These are phyloP conservation scores for Cochlearius cochlearius DNA, from an alignment of 2,113 vertebrate species.

Conservation along the genomic window DNA sequence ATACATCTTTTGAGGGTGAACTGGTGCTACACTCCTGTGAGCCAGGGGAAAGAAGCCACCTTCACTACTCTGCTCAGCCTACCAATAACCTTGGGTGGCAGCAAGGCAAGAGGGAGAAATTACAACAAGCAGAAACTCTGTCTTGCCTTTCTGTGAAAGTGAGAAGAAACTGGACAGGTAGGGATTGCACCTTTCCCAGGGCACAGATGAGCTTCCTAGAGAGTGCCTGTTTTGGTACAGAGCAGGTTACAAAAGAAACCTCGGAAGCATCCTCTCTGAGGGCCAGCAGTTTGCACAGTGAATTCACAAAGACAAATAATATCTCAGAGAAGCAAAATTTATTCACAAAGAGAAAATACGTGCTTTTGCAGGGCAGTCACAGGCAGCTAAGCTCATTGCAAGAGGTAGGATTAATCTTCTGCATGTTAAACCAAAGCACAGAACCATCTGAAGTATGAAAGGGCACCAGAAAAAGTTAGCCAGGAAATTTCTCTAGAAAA, in stretches of 20 bases:
- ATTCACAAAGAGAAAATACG: background rate
- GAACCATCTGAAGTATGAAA: background rate
- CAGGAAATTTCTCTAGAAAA: background rate
- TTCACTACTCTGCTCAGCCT: background rate
- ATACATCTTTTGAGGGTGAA: background rate
- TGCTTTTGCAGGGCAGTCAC: background rate
- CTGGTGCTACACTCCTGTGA: background rate
- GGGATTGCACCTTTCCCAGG: background rate
- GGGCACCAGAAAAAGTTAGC: background rate
- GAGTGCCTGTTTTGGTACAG: background rate
- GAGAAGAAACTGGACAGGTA: background rate
- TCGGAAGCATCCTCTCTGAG: background rate
- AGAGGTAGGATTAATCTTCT: background rate
- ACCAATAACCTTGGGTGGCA: background rate
- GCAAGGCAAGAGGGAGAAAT: background rate
- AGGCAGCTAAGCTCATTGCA: background rate
- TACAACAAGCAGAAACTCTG: background rate
- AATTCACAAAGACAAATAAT: background rate
- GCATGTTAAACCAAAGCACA: background rate
- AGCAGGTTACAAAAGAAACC: background rate
- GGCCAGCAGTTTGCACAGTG: background rate
- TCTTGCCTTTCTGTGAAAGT: background rate
- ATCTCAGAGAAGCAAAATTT: background rate
- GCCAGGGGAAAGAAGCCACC: background rate
- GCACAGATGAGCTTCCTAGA: background rate